Evolutionary conservation across 2,888 invertebrate species (phyloP).

Genomic region (Metopia argyrocephala): DNA sequence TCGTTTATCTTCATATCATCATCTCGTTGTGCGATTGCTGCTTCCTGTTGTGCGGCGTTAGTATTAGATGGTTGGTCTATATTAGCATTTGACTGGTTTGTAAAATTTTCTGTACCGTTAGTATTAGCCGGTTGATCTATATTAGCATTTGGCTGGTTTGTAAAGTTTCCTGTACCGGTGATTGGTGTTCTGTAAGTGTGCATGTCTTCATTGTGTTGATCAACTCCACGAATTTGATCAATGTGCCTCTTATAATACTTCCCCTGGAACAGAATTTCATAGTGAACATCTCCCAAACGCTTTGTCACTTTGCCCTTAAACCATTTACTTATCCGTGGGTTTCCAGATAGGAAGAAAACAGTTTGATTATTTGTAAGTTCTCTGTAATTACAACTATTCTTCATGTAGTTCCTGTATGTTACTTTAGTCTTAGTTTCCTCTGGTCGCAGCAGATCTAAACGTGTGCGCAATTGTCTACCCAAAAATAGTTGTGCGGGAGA

Average conservation of each 20-base stretch:
- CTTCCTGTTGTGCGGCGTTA: too few species aligned
- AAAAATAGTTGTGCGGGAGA: slow-evolving; percentile 54
- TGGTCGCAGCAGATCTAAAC: slow-evolving; percentile 50
- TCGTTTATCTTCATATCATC: background rate
- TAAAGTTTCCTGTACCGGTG: background rate
- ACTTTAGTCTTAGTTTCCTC: slow-evolving; percentile 19
- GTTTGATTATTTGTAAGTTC: background rate
- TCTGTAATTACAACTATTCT: slow-evolving; percentile 3
- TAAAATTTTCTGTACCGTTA: background rate
- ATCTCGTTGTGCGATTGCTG: background rate
- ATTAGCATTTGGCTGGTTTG: background rate
- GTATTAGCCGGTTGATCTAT: background rate
- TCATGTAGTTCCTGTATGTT: background rate
- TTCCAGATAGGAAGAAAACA: slow-evolving; percentile 38
- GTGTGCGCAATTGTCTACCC: slow-evolving; percentile 44
- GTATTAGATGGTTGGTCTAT: too few species aligned
- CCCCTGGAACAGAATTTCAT: slow-evolving; percentile 22
- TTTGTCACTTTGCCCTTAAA: slow-evolving; percentile 19
- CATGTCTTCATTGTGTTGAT: background rate
- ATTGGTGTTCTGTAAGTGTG: too few species aligned
- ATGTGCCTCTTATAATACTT: background rate
- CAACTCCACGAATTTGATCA: background rate
- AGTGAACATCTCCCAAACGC: slow-evolving; percentile 37
- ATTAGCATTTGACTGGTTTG: background rate
- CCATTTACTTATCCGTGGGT: slow-evolving; percentile 44